phyloP scores from a whole-genome alignment of 2,888 invertebrate species.

The Melipona beecheii region DNA sequence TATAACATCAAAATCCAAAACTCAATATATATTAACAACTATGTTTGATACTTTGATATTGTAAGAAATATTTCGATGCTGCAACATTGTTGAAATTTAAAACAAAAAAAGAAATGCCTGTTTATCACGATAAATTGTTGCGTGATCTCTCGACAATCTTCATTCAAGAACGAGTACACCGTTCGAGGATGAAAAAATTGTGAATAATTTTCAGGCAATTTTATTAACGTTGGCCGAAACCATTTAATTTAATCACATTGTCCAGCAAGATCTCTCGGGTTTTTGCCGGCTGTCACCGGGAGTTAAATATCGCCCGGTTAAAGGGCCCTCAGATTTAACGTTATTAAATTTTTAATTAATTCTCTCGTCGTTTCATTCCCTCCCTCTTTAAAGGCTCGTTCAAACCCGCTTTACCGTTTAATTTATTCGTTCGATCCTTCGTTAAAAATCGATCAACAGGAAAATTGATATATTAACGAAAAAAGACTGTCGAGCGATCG shows the following conservation, averaged over 20 bases:
- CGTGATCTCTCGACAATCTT: too few species aligned
- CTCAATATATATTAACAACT: too few species aligned
- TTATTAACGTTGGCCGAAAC: background rate
- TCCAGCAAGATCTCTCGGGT: background rate
- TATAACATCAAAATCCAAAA: too few species aligned
- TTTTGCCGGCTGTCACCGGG: background rate
- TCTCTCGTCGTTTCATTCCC: background rate
- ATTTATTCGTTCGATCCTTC: background rate
- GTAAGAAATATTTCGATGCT: too few species aligned
- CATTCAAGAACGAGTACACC: too few species aligned
- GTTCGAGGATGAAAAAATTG: too few species aligned
- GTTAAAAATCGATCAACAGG: background rate
- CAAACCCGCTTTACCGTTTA: background rate
- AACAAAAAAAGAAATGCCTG: too few species aligned
- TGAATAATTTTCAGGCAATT: background rate
- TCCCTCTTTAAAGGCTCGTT: background rate
- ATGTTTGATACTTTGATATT: too few species aligned
- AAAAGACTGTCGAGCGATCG: background rate
- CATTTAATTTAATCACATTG: background rate
- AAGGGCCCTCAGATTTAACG: background rate
- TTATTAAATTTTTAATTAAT: slow-evolving; percentile 8
- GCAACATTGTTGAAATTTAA: too few species aligned
- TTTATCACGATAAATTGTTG: too few species aligned
- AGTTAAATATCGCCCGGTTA: background rate
- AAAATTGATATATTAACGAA: background rate